Base-by-base conservation (phyloP, 2,113 vertebrate genomes). In the Pelodiscus sinensis region DNA sequence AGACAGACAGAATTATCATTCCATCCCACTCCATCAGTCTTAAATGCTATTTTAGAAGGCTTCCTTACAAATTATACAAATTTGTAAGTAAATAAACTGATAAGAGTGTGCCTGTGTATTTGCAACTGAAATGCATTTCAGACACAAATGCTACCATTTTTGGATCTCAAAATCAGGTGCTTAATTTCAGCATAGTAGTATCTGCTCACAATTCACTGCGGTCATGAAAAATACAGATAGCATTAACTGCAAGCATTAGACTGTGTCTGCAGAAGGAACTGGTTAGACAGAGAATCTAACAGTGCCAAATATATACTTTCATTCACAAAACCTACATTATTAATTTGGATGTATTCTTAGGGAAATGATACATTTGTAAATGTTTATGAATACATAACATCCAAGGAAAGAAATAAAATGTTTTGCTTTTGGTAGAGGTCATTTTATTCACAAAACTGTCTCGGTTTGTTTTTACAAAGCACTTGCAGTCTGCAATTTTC, bases 11-110 rank as follows among this genome's bases (percentile, higher is more conserved):
- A 31, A 15, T 21, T 15, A 2, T 0, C 1, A 51, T 81, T 52
- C 21, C 22, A 27, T 7, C 25, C 3, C 12, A 85, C 38, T 75
- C 2, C 24, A n/a, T 60, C 29, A 29, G 1, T 6, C 24, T 83
- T 75, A 19, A 56, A 82, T 0, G 86, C 9, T 11, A 4, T 90
- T 90, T 90, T 25, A 13, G 19, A 52, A 82, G 52, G 9, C 55
- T 25, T 54, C 35, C 86, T 82, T 24, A 0, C 3, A 0, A 3
- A 5, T 16, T 1, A 2, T 68, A 24, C 29, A 35, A 10, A 1
- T 51, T 75, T 75, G 44, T 38, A 83, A 73, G 21, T 14, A 29
- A 29, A 50, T 85, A 27, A 78, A 55, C 44, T 0, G 21, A 60
- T 57, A 44, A 90, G 10, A 14, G 58, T 54, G 3, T n/a, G 54